phyloP scores from a whole-genome alignment of 2,888 invertebrate species.

The Sesamia inferens region DNA sequence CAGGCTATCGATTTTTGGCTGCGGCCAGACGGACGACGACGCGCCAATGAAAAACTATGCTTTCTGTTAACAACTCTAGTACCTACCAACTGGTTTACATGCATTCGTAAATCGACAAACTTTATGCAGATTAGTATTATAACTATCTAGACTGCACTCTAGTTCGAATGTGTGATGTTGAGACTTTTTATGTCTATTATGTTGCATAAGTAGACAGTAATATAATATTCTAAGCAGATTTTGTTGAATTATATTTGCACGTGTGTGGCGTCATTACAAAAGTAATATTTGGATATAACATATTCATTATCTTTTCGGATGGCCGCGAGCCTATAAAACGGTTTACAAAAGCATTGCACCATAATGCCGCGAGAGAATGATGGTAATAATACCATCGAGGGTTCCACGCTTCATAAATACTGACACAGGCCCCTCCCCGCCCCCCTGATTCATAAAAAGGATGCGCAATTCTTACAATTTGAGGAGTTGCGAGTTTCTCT shows the following conservation, averaged over 20 bases:
- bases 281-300: constrained; percentile 15
- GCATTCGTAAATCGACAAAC: constrained; percentile 65
- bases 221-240: constrained; percentile 17
- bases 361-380: constrained; percentile 69
- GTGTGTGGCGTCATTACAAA: background rate
- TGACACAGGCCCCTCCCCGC: constrained; percentile 29
- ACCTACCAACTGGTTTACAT: constrained; percentile 69
- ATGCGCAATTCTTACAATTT: constrained; percentile 66
- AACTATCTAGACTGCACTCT: constrained; percentile 44
- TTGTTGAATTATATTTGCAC: background rate
- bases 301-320: constrained; percentile 52
- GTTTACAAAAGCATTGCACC: constrained; percentile 69
- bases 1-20: constrained; percentile 80
- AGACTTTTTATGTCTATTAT: constrained; percentile 17
- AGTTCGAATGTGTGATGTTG: constrained; percentile 50
- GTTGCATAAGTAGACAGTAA: background rate
- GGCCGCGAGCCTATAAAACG: constrained; percentile 62
- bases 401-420: constrained; percentile 65
- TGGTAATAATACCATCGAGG: constrained; percentile 66
- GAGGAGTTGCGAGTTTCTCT: constrained; percentile 61
- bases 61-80: constrained; percentile 75
- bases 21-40: constrained; percentile 78
- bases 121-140: constrained; percentile 62
- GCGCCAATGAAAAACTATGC: constrained; percentile 85
- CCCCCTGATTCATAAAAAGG: constrained; percentile 59